Evolutionary conservation across 1,140 invertebrate species (phyloP).

Genomic region (Cyclina sinensis): DNA sequence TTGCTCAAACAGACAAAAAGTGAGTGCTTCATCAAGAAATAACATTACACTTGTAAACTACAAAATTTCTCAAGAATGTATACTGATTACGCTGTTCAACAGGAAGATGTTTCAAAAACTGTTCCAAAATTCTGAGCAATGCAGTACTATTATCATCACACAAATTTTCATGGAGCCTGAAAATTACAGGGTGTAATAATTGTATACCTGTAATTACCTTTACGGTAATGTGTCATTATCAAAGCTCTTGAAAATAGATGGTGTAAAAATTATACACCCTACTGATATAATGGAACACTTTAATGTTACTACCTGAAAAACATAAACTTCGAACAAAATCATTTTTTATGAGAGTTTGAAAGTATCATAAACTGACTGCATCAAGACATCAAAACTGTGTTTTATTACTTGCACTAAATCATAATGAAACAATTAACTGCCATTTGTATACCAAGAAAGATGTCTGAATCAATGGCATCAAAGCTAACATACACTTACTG

Average conservation of each 20-base stretch:
- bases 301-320: not conserved
- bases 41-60: not conserved
- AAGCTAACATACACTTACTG: no score
- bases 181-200: not conserved
- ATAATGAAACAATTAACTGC: no score
- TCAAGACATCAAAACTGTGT: not conserved
- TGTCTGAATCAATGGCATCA: no score
- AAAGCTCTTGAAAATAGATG: not conserved
- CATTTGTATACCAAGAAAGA: no score
- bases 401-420: not conserved
- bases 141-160: not conserved
- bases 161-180: not conserved
- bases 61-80: not conserved
- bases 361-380: not conserved
- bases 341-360: not conserved
- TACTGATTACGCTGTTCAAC: not conserved
- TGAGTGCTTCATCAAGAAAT: not conserved
- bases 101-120: not conserved
- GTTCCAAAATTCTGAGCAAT: not conserved
- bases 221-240: not conserved
- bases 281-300: conserved; percentile 2
- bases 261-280: not conserved
- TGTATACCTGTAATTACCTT: not conserved
- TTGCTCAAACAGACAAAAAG: not conserved
- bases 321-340: not conserved